These are phyloP conservation scores for Phoebastria nigripes DNA, from an alignment of 2,797 vertebrate species.

Conservation along the genomic window DNA sequence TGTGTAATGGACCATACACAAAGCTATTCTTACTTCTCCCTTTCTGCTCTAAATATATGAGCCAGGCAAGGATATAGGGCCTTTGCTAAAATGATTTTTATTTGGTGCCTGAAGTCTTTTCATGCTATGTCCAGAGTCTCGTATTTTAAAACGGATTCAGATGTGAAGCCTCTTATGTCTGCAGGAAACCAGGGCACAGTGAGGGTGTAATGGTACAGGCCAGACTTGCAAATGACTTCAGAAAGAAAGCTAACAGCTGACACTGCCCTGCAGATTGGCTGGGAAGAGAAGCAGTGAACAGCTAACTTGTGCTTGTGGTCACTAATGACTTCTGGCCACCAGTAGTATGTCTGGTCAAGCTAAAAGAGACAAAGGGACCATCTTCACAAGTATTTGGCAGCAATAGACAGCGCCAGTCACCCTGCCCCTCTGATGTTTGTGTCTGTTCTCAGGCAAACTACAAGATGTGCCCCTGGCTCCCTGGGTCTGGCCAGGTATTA, in stretches of 20 bases:
- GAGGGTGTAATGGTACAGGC: neutral
- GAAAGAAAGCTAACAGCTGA: neutral
- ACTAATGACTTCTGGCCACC: neutral
- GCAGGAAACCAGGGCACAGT: neutral
- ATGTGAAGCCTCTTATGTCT: neutral
- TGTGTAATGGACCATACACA: slow-evolving; percentile 45
- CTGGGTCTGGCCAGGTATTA: neutral
- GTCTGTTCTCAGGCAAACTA: neutral
- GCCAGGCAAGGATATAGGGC: neutral
- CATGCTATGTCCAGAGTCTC: neutral
- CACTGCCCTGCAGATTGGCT: neutral
- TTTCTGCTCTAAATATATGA: slow-evolving; percentile 21
- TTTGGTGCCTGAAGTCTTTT: neutral
- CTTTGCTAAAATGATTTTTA: slow-evolving; percentile 15
- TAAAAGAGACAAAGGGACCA: neutral
- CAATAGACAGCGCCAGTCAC: fast-evolving
- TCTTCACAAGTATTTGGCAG: neutral
- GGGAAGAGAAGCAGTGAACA: neutral
- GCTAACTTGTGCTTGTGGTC: neutral
- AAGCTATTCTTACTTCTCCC: slow-evolving; percentile 59
- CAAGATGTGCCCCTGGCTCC: neutral
- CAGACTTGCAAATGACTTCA: neutral
- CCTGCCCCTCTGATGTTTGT: neutral
- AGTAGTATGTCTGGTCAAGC: neutral
- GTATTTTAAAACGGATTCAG: neutral